A percentile compares a stretch with the other conserved stretches of the same genome.
Evolutionary conservation across 2,888 invertebrate genomes (phyloP).

Genomic region (Drosophila testacea): DNA sequence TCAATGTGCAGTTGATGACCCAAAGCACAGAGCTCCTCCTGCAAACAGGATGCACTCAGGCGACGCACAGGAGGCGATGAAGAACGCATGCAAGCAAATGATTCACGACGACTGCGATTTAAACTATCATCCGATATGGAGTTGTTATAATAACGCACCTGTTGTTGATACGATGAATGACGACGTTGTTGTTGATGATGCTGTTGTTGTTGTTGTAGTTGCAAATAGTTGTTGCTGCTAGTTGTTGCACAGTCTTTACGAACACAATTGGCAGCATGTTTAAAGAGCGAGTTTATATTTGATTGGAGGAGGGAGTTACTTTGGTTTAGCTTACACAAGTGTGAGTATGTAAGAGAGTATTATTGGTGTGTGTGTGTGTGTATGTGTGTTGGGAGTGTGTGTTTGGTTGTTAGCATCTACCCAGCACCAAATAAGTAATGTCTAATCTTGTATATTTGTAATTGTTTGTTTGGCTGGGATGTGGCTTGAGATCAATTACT

Average conservation of each 20-base stretch:
- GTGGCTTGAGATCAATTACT: conserved; percentile 65
- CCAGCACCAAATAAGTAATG: conserved; percentile 61
- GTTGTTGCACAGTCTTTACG: background rate
- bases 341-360: conserved; percentile 35
- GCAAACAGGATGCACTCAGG: conserved; percentile 83
- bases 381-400: conserved; percentile 23
- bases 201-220: conserved; percentile 51
- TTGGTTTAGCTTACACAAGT: conserved; percentile 66
- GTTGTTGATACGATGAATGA: conserved; percentile 73
- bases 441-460: conserved; percentile 40
- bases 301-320: conserved; percentile 52
- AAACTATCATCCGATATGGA: conserved; percentile 85
- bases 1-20: conserved; percentile 84
- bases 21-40: conserved; percentile 83
- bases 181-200: conserved; percentile 71
- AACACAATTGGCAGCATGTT: conserved; percentile 27
- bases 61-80: conserved; percentile 78
- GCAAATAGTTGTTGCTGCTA: conserved; percentile 25
- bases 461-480: conserved; percentile 28
- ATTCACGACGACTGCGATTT: conserved; percentile 81
- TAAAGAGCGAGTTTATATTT: conserved; percentile 31
- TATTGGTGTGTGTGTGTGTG: conserved; percentile 27
- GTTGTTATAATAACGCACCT: conserved; percentile 71
- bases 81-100: conserved; percentile 73
- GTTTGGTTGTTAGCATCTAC: conserved; percentile 62